Evolutionary conservation across 2,888 invertebrate species (phyloP).

Genomic region (Drosophila phalerata): DNA sequence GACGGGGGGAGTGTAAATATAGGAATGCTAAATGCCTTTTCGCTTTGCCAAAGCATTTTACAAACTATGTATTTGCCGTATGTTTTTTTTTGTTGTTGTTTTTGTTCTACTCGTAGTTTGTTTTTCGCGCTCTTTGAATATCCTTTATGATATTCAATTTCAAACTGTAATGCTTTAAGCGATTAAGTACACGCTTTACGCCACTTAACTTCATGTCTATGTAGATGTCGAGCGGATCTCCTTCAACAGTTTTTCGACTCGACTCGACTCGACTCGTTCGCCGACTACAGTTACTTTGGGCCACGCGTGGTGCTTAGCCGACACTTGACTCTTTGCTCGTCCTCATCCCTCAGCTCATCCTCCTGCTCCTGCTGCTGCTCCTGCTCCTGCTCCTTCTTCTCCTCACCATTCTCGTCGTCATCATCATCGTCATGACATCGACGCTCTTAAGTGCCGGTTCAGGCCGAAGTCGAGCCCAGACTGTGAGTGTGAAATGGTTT

Average conservation of each 20-base stretch:
- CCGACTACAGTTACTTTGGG: constrained; percentile 70
- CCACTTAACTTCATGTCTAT: constrained; percentile 81
- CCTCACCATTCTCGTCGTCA: constrained; percentile 12
- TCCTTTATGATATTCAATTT: constrained; percentile 81
- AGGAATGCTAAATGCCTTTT: constrained; percentile 30
- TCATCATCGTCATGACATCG: constrained; percentile 69
- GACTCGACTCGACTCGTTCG: constrained; percentile 52
- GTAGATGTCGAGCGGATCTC: constrained; percentile 19
- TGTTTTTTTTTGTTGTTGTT: constrained; percentile 21
- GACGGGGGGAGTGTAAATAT: constrained; percentile 4
- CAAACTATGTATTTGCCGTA: constrained; percentile 64
- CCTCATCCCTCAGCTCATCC: constrained; percentile 1
- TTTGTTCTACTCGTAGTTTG: constrained; percentile 30
- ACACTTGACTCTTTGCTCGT: constrained; percentile 67
- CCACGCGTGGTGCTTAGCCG: constrained; percentile 57
- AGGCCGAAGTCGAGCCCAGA: constrained; percentile 37
- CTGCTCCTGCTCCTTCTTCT: constrained; percentile 1
- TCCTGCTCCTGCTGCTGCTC: constrained; percentile 13
- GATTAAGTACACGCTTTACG: constrained; percentile 81
- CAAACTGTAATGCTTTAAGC: constrained; percentile 83
- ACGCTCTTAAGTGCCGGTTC: constrained; percentile 73
- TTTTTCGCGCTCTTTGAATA: constrained; percentile 64
- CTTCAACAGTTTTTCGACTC: constrained; percentile 36
- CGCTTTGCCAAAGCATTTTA: constrained; percentile 46
- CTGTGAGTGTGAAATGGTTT: constrained; percentile 52